Percentiles rank a stretch among this genome's conserved stretches.
Conservation (phyloP, 2,113 vertebrate genomes). For the Tetraodon nigroviridis region DNA sequence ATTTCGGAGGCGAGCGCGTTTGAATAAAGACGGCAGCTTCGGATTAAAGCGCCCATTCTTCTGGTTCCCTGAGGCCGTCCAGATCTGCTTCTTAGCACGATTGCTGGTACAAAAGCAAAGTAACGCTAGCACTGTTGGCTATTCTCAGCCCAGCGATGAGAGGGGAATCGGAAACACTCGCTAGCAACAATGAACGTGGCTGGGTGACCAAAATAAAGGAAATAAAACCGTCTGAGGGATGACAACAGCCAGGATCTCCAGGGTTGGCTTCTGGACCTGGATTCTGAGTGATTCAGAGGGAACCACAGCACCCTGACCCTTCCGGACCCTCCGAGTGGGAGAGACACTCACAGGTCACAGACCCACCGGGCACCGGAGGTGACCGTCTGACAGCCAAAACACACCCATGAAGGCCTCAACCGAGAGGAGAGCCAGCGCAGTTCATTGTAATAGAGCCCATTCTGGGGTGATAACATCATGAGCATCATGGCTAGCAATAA, state of each 20-base stretch:
- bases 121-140: slow-evolving; percentile 4
- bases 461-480: slow-evolving; percentile 14
- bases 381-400: slow-evolving; percentile 1
- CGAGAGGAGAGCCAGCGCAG: not conserved
- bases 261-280: not conserved
- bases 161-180: slow-evolving; percentile 23
- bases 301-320: slow-evolving; percentile 3
- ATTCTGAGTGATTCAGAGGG: slow-evolving; percentile 16
- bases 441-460: slow-evolving; percentile 9
- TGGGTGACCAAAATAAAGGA: slow-evolving; percentile 3
- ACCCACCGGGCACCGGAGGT: slow-evolving; percentile 9
- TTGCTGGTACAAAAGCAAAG: slow-evolving; percentile 43
- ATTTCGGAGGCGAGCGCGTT: slow-evolving; percentile 51
- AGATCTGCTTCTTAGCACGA: slow-evolving; percentile 33
- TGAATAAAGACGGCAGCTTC: slow-evolving; percentile 60
- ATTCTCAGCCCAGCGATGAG: slow-evolving; percentile 15
- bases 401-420: not conserved
- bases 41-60: slow-evolving; percentile 56
- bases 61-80: slow-evolving; percentile 40
- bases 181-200: slow-evolving; percentile 18
- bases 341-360: slow-evolving; percentile 16
- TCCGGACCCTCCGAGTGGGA: slow-evolving; percentile 1
- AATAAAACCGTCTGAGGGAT: not conserved
- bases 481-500: slow-evolving; percentile 8
- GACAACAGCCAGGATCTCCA: not conserved